Evolutionary conservation across 2,113 vertebrate species (phyloP), one percentile per base, ranked within the genome.

Genomic region (Cricetomys ansorgei): DNA sequence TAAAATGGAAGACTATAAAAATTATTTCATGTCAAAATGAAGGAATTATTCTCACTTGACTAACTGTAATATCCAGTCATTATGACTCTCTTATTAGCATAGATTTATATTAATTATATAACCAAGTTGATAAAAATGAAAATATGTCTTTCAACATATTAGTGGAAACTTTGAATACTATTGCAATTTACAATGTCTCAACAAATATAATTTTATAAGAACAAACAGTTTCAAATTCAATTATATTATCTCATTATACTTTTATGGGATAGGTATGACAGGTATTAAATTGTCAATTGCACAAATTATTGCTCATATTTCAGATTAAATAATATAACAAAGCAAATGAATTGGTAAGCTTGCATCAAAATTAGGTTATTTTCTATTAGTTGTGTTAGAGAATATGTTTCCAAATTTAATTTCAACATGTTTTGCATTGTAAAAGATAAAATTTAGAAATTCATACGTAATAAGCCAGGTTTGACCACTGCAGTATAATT

Each of bases 301-400:
- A 77, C 2, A 73, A 95, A 77, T 65, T 67, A 73, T n/a, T 89
- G 2, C 7, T 90, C 69, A 96, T 48, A 94, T 69, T 73, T 80
- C 57, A 80, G 9, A 34, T 15, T 85, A 23, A 67, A 25, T 76
- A 57, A 75, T 72, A 2, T 76, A 4, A 12, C 13, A 93, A 1
- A 86, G 43, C 15, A 76, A 76, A 70, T 94, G 9, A 91, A 69
- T 59, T 79, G 4, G 17, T n/a, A 64, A 3, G 45, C 10, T 1
- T 45, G 10, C 1, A 48, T 37, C 11, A 67, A 83, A 67, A 67
- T 48, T 45, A 45, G 19, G 17, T 21, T 7, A n/a, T 43, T 64
- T 64, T 65, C 40, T 4, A 31, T 84, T 67, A 50, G 2, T 34
- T 19, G 13, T 65, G 10, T 50, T 37, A 86, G 7, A 45, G 27